These are phyloP conservation scores for Thymelicus sylvestris DNA, from an alignment of 2,888 invertebrate genomes.

Conservation along the genomic window DNA sequence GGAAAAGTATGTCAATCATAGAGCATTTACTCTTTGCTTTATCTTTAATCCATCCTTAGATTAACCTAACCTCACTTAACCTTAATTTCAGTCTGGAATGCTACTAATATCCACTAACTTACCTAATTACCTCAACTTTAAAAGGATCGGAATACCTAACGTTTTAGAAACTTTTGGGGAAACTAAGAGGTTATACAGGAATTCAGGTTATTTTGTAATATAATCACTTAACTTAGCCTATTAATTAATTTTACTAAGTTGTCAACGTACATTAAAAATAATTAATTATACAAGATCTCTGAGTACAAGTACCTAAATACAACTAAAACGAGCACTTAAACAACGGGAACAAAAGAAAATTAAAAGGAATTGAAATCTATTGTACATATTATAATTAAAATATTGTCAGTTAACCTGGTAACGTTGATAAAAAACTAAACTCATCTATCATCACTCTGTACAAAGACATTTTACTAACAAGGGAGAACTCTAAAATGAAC, in stretches of 20 bases:
- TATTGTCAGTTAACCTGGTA: too few relatives aligned
- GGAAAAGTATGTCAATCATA: slow-evolving; percentile 64
- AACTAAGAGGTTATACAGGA: not conserved
- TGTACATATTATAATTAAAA: too few relatives aligned
- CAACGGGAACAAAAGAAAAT: too few relatives aligned
- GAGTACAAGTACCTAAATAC: too few relatives aligned
- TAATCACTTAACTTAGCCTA: not conserved
- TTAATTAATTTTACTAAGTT: not conserved
- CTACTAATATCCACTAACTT: not conserved
- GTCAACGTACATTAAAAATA: not conserved
- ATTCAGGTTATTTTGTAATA: not conserved
- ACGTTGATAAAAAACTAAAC: too few relatives aligned
- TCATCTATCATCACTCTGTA: too few relatives aligned
- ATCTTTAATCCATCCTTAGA: slow-evolving; percentile 32
- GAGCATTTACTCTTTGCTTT: slow-evolving; percentile 36
- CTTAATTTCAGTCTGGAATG: slow-evolving; percentile 15
- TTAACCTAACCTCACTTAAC: slow-evolving; percentile 5
- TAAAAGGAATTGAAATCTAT: too few relatives aligned
- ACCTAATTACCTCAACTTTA: not conserved
- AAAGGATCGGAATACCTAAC: not conserved
- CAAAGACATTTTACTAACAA: too few relatives aligned
- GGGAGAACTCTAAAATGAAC: too few relatives aligned
- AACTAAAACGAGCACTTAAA: too few relatives aligned
- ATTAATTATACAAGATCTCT: too few relatives aligned
- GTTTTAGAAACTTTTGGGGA: not conserved